These are phyloP conservation scores for Chirona hameri DNA, from an alignment of 2,888 invertebrate species.

Conservation along the genomic window DNA sequence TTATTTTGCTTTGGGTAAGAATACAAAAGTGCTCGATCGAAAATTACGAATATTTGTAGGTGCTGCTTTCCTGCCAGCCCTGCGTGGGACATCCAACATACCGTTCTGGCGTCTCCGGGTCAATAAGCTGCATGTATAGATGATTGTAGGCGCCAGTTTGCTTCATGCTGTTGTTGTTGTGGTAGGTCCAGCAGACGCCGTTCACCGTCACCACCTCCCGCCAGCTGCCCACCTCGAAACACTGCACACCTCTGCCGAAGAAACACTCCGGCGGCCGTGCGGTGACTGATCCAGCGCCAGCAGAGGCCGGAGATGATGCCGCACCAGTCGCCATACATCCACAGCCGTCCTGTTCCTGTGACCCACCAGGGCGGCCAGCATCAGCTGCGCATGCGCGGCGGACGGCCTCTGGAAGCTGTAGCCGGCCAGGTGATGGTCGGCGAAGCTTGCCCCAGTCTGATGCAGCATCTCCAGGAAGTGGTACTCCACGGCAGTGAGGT, in stretches of 20 bases:
- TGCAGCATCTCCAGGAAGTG: background rate
- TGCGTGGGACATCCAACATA: too few relatives aligned
- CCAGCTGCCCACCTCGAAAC: background rate
- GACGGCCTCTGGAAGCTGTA: background rate
- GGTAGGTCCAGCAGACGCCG: slow-evolving; percentile 8
- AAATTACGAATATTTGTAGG: too few relatives aligned
- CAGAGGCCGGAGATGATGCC: background rate
- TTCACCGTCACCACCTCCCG: slow-evolving; percentile 23
- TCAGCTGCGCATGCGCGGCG: background rate
- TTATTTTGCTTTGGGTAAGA: too few relatives aligned
- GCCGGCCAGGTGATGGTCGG: background rate
- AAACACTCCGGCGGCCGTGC: background rate
- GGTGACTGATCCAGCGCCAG: background rate
- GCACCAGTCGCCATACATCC: background rate
- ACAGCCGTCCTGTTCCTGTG: background rate
- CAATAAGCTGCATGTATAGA: background rate
- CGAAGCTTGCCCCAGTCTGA: background rate
- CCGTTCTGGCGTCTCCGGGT: background rate
- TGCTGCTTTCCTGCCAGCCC: too few relatives aligned
- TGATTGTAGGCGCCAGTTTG: slow-evolving; percentile 4
- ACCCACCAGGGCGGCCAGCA: slow-evolving; percentile 9
- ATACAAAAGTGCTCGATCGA: too few relatives aligned
- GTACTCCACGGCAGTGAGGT: background rate
- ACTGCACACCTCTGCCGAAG: slow-evolving; percentile 8
- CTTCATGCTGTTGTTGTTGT: slow-evolving; percentile 26